Evolutionary conservation across 2,888 invertebrate species (phyloP), one percentile per base, ranked within the genome.

Genomic region (Cryptus armator): DNA sequence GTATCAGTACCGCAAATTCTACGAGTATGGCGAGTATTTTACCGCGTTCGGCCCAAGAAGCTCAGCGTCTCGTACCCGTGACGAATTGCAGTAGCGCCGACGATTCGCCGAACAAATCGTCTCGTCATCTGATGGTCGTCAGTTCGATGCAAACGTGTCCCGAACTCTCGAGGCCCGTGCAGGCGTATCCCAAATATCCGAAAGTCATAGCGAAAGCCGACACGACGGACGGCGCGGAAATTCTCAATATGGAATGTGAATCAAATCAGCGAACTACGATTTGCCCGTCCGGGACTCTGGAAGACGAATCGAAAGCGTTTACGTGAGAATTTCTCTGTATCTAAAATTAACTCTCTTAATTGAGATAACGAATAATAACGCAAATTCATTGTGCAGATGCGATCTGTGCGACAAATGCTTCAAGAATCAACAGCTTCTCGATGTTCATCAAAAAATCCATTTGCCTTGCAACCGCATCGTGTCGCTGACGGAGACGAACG

Each of bases 401-500:
- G 85, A 89, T n/a, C 4, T 64, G 14, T 76, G 95, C 88, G 89
- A 91, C 32, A 94, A 94, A 87, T 89, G 90, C 12, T 95, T 88
- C 94, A 94, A 88, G 94, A 94, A 87, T 91, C 93, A 14, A 93
- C 93, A 66, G 46, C 94, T 95, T 88, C 91, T 95, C 46, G 94
- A 94, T 81, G 92, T 94, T 70, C 95, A 95, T 85, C 89, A 94
- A 37, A 91, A 94, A 53, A 92, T 94, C 14, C 94, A 87, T 74
- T 32, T 75, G 16, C 94, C 86, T 93, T 64, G 24, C 6, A 37
- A 75, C 16, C 16, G 19, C 62, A 53, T 74, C 12, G 66, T 32
- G 7, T 32, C 67, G 29, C 12, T 51, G 7, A 53, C 79, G 6
- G 64, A 75, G 2, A 16, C 44, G 19, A 84, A 56, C 37, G 74